Evolutionary conservation across 2,113 vertebrate genomes (phyloP), one percentile per base, ranked within the genome.

Genomic region (Heterochromis multidens): DNA sequence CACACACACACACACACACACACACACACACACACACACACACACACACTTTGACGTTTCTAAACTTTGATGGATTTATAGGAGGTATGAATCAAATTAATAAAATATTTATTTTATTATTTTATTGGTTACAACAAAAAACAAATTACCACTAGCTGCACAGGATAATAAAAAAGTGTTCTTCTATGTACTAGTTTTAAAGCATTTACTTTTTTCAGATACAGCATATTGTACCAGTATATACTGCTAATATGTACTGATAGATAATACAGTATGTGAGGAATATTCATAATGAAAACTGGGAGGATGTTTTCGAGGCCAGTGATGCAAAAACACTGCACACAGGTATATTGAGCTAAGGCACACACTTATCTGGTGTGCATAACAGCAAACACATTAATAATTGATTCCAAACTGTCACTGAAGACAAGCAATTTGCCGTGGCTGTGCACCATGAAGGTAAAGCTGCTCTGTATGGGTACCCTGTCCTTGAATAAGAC

Each of bases 351-450:
- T 80, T 67, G 56, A 49, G 65, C 23, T 46, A 54, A 54, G 17
- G 43, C 70, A 49, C 40, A 72, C 59, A 52, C 52, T 74, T 46
- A 87, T 80, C 80, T 88, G 79, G 46, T 19, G 54, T 81, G 67
- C 27, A 33, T 9, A 74, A 82, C 33, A 67, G 16, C 31, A 65
- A 77, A 25, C 35, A 74, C n/a, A 86, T 56, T 81, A 63, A 77
- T 85, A 85, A 90, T 31, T 84, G 80, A 88, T 87, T 87, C 60
- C 63, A 90, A 83, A 80, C 58, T 81, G 76, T 74, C 54, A 79
- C 1, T 27, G 31, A 60, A 72, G 56, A 86, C n/a, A 31, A 79
- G 76, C 57, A 77, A 31, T 77, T 72, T 11, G 43, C 57, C 7
- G 65, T 52, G 80, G 82, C 63, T 61, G 56, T 27, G 54, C 54